Base-by-base conservation (phyloP, 2,888 invertebrate species). In the Lasioglossum vierecki region DNA sequence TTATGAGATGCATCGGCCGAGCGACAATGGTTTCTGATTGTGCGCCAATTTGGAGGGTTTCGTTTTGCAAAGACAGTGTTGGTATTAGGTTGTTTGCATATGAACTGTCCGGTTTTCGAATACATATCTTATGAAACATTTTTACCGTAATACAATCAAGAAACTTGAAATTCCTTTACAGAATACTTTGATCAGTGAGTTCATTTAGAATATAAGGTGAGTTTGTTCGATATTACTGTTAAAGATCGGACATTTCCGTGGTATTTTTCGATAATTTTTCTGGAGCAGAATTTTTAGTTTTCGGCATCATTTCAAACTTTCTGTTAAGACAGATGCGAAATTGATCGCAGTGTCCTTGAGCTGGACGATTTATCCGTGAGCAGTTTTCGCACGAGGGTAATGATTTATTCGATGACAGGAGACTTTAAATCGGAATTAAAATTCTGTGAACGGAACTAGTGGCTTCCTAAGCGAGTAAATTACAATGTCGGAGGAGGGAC, bases 381-480 rank as follows among this genome's bases (percentile, higher is more conserved):
- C 41, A 46, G 66, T 49, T 53, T 46, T 44, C 44, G 18, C 49
- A 30, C 8, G n/a, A n/a, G 60, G 60, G 53, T 53, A 75, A 70
- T 72, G 66, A 79, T 60, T 78, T 63, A 78, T 22, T 9, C 70
- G 1, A 18, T 75, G 53, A 63, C 35, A 46, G 30, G 26, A 77
- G n/a, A 46, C 49, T 71, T 79, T 79, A 84, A 84, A 84, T 84
- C 68, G 78, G 13, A 71, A 84, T 84, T 84, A 41, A 84, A 76
- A 84, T 84, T 84, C 84, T 35, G 66, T 70, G 26, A 84, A 84
- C 84, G 75, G 39, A 1, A 11, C 78, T 53, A 75, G 70, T 49
- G 82, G 77, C 84, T 79, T 85, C 79, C 80, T 72, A 83, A 73
- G 76, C 30, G 85, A 83, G 80, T 85, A 83, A 88, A 77, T 88